Evolutionary conservation across 2,113 vertebrate genomes (phyloP).

Genomic region (Arizona elegans): DNA sequence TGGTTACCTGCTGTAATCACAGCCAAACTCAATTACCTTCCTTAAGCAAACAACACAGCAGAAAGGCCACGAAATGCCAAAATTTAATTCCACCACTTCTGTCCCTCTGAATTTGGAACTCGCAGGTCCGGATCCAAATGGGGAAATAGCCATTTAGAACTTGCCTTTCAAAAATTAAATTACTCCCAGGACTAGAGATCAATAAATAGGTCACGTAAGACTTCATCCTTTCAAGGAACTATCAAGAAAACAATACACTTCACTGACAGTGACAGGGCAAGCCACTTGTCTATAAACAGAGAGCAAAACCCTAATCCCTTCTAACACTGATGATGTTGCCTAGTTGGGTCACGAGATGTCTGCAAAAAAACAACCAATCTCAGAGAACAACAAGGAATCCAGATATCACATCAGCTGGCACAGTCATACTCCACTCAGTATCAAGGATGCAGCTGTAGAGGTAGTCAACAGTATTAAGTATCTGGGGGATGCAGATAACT

Average conservation of each 20-base stretch:
- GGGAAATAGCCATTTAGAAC: background rate
- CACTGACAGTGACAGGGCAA: background rate
- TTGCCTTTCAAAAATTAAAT: background rate
- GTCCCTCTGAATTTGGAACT: background rate
- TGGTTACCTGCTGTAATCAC: background rate
- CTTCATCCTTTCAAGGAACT: background rate
- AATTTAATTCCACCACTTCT: background rate
- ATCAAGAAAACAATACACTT: too few relatives aligned
- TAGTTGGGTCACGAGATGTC: background rate
- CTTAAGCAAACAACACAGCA: background rate
- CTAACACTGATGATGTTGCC: too few relatives aligned
- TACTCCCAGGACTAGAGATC: background rate
- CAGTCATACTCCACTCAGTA: too few relatives aligned
- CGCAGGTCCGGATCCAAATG: background rate
- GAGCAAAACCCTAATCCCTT: background rate
- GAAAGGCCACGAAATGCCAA: background rate
- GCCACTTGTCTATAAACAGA: background rate
- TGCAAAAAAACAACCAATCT: background rate
- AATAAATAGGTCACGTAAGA: background rate
- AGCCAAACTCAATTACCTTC: background rate
- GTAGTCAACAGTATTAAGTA: too few relatives aligned
- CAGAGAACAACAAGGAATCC: background rate
- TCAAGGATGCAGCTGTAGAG: too few relatives aligned
- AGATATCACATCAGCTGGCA: too few relatives aligned
- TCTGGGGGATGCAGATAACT: too few relatives aligned